These are phyloP conservation scores for Microtus richardsoni DNA, from an alignment of 2,113 vertebrate genomes.

Conservation along the genomic window DNA sequence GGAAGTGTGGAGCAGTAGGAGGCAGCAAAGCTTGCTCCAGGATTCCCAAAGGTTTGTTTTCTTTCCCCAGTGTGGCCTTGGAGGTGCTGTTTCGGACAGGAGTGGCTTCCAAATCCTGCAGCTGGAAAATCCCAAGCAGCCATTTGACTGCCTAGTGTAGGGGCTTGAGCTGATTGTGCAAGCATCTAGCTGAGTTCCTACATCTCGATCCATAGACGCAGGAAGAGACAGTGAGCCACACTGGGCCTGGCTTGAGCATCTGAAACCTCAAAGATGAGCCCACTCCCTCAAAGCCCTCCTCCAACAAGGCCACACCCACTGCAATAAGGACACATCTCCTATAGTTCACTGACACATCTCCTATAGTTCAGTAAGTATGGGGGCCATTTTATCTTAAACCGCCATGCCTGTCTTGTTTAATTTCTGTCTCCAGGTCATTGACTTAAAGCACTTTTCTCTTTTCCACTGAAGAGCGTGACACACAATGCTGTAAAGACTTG, in stretches of 20 bases:
- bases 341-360: not conserved
- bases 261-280: not conserved
- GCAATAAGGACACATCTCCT: not conserved
- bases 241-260: not conserved
- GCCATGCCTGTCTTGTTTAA: slow-evolving; percentile 87
- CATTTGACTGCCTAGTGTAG: slow-evolving; percentile 89
- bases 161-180: slow-evolving; percentile 91
- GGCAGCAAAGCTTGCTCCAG: slow-evolving; percentile 94
- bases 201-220: not conserved
- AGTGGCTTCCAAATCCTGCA: slow-evolving; percentile 94
- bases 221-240: not conserved
- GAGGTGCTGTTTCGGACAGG: slow-evolving; percentile 90
- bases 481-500: slow-evolving; percentile 91
- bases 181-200: slow-evolving; percentile 85
- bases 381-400: not conserved
- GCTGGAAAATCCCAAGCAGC: slow-evolving; percentile 89
- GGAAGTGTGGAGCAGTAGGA: slow-evolving; percentile 91
- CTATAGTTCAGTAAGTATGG: not conserved
- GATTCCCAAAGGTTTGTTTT: slow-evolving; percentile 94
- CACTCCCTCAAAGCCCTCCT: not conserved
- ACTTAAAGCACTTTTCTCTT: slow-evolving; percentile 93
- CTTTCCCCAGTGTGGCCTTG: slow-evolving; percentile 91
- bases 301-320: not conserved
- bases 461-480: slow-evolving; percentile 89
- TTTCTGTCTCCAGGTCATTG: slow-evolving; percentile 93